Evolutionary conservation across 2,888 invertebrate species (phyloP), one percentile per base, ranked within the genome.

Genomic region (Rhyacophila evoluta): DNA sequence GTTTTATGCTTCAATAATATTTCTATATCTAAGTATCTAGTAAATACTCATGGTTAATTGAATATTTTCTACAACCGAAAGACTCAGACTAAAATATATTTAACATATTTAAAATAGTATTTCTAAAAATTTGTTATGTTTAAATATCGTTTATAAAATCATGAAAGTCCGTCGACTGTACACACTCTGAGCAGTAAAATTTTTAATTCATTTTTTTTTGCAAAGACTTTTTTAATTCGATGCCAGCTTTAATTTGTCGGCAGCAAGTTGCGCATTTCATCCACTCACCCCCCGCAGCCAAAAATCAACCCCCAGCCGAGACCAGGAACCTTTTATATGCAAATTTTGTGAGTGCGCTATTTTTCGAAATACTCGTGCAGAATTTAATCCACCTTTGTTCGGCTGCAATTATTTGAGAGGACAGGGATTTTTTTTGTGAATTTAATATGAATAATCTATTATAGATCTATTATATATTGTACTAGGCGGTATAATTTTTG

Each of bases 151-250:
- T n/a, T n/a, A n/a, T n/a, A n/a, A n/a, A n/a, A n/a, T 12, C 2
- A 39, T 12, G 4, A 12, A 25, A 55, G 12, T 2, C 19, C 2
- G 25, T 19, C 12, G 75, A 75, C 75, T 75, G 38, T 75, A 38
- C 75, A 39, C 70, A 29, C 29, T 10, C 55, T 55, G 19, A 55
- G 55, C 55, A 55, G 55, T 55, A 55, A 55, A 55, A 70, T 70
- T 74, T 74, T 75, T 75, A 70, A 75, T 75, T 70, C 38, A 25
- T 33, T 12, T 25, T 74, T 75, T 74, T 75, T 75, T n/a, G 75
- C 15, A 39, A 74, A 74, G 68, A 74, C 39, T 76, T 75, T 80
- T 81, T 76, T 78, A 81, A 81, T 81, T 81, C 78, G 76, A 73
- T 74, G 55, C 74, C 75, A 55, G 41, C 72, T 81, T 81, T 81